Base-by-base conservation (phyloP, 2,797 vertebrate species). In the Hirundo rustica region DNA sequence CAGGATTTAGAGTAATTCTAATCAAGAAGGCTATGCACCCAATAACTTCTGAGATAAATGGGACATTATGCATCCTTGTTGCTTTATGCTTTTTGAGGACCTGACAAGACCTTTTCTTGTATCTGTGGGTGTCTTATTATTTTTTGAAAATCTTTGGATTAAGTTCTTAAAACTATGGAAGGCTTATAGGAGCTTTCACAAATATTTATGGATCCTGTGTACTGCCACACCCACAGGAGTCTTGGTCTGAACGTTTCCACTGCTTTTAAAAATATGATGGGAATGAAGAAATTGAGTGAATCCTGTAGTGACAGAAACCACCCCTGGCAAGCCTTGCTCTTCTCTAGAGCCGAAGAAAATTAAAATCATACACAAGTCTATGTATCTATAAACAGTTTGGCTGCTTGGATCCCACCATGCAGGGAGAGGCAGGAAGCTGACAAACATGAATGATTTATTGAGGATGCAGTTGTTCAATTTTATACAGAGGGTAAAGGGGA, bases 391-490 rank as follows among this genome's bases (percentile, higher is more conserved):
- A 96, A 96, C 81, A 95, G 78, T 76, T 82, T 78, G n/a, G 48
- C 94, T 93, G 47, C 64, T 81, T 95, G 91, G 77, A 95, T 93
- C 70, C 75, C 54, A 78, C 78, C 61, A 70, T 1, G 29, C 73
- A 82, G 95, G 95, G 88, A 92, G 88, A 92, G 92, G 89, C 95
- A 93, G 93, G 89, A 97, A 96, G 79, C 80, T 95, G 94, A 93
- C 94, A 91, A 76, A 78, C n/a, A 74, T 2, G 18, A 95, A 86
- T 96, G 95, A 97, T 97, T 97, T 96, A 96, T 83, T 94, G 83
- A 93, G 65, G 81, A 97, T 88, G 78, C 54, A 87, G 81, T 36
- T 84, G 36, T 48, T 93, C 87, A 58, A 60, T 91, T 93, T 93
- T 76, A 73, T 65, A 71, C 26, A 81, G 54, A 93, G 89, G 53